These are phyloP conservation scores for Nansenia antarctica DNA, from an alignment of 2,113 vertebrate genomes.

Conservation along the genomic window DNA sequence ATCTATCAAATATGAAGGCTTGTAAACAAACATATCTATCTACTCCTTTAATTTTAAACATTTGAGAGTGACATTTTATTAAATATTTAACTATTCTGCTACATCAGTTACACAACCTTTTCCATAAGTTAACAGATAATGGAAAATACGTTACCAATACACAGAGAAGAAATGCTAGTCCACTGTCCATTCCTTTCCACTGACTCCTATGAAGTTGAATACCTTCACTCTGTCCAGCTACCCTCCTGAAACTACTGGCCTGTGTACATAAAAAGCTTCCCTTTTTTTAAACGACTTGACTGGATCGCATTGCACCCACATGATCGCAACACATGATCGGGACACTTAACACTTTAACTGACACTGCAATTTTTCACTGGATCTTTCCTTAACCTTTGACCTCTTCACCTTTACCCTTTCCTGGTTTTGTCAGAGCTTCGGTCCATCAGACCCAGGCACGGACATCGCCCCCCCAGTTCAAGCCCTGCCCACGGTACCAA, in stretches of 20 bases:
- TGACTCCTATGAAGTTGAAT: background rate
- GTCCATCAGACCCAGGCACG: slow-evolving; percentile 84
- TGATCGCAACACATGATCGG: background rate
- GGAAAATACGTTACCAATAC: background rate
- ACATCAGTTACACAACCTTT: slow-evolving; percentile 21
- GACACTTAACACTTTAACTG: background rate
- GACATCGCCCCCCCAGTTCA: slow-evolving; percentile 68
- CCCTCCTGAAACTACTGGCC: background rate
- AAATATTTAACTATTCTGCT: slow-evolving; percentile 17
- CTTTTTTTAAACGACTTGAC: background rate
- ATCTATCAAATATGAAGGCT: slow-evolving; percentile 5
- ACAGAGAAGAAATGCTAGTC: background rate
- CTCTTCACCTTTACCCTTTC: background rate
- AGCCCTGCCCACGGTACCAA: slow-evolving; percentile 74
- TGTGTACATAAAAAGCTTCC: background rate
- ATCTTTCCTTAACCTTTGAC: background rate
- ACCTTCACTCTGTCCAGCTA: background rate
- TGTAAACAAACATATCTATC: background rate
- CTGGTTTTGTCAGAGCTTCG: background rate
- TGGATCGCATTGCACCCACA: background rate
- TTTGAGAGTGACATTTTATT: slow-evolving; percentile 6
- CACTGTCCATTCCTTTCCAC: background rate
- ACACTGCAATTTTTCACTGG: background rate
- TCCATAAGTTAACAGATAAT: background rate
- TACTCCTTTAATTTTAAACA: background rate